Conservation (phyloP, 2,113 vertebrate genomes). For the Jaculus jaculus region DNA sequence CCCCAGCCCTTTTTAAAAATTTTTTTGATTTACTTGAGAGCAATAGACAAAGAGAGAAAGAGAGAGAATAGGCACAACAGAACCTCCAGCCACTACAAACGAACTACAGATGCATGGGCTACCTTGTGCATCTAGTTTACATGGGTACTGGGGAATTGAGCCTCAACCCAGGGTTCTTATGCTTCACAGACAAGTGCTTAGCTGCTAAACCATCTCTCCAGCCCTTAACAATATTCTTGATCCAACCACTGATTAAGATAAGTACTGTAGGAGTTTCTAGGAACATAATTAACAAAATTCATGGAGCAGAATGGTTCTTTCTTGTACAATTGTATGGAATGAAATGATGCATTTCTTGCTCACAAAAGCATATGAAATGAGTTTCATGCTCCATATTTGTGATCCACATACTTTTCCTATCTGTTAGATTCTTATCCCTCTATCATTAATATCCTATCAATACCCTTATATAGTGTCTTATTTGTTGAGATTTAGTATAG, state of each 20-base stretch:
- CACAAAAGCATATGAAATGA: neutral
- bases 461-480: neutral
- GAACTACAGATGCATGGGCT: too few species aligned
- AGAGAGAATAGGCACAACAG: too few species aligned
- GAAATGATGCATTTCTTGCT: neutral
- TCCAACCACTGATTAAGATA: constrained; percentile 7
- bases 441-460: neutral
- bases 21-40: too few species aligned
- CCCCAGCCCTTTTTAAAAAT: too few species aligned
- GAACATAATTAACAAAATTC: neutral
- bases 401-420: neutral
- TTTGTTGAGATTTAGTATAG: neutral
- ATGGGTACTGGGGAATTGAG: too few species aligned
- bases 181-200: too few species aligned
- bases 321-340: neutral
- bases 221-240: too few species aligned
- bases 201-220: too few species aligned
- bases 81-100: too few species aligned
- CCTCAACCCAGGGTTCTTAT: too few species aligned
- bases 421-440: neutral
- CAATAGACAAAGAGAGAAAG: too few species aligned
- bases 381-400: neutral
- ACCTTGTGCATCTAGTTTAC: too few species aligned
- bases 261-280: neutral
- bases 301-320: neutral